phyloP scores from a whole-genome alignment of 2,797 vertebrate species.

The Octomys mimax region DNA sequence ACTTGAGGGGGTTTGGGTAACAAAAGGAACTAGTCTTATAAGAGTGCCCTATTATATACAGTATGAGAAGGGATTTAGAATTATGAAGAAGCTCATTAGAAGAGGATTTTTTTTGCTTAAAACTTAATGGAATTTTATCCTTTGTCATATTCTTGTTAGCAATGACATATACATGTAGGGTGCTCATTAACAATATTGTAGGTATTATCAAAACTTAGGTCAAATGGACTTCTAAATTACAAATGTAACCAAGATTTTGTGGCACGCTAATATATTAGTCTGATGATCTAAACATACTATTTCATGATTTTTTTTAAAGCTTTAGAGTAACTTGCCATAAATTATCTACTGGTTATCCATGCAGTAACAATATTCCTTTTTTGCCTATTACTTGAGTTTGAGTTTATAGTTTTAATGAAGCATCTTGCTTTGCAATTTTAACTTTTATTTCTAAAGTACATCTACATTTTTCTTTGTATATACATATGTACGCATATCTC shows the following conservation, averaged over 20 bases:
- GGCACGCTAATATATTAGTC: not conserved
- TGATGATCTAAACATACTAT: constrained; percentile 15
- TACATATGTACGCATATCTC: constrained; percentile 8
- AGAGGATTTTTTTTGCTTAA: constrained; percentile 39
- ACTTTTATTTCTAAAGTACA: constrained; percentile 67
- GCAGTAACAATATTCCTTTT: constrained; percentile 56
- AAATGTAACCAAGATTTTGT: constrained; percentile 48
- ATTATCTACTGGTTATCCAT: constrained; percentile 37
- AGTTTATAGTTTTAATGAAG: constrained; percentile 60
- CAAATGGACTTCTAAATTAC: constrained; percentile 27
- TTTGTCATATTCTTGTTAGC: constrained; percentile 54
- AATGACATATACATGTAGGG: not conserved
- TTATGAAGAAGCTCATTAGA: constrained; percentile 47
- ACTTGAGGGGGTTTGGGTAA: constrained; percentile 3
- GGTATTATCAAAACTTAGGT: constrained; percentile 46
- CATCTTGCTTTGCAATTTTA: constrained; percentile 69
- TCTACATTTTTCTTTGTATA: constrained; percentile 29
- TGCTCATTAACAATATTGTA: constrained; percentile 10
- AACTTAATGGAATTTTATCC: constrained; percentile 48
- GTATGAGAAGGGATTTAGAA: constrained; percentile 47
- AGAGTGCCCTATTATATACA: constrained; percentile 20
- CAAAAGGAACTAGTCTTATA: not conserved
- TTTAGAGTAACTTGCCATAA: not conserved
- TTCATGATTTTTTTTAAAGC: constrained; percentile 51
- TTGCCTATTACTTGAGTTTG: constrained; percentile 46